Conservation (phyloP, 2,113 vertebrate species). For the Paedocypris sp. region DNA sequence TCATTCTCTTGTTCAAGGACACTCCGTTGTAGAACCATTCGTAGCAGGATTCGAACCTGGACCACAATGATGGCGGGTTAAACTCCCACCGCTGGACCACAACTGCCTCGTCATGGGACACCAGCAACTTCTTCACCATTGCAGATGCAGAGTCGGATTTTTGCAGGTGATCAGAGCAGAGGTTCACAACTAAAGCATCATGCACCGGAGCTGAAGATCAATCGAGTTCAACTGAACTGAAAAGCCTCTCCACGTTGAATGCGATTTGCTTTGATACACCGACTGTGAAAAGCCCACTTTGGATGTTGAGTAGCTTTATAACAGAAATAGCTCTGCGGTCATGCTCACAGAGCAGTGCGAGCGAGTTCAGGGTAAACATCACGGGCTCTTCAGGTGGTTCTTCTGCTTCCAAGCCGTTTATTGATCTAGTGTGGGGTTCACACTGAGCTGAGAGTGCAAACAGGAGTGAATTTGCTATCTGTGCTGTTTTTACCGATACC, state of each 20-base stretch:
- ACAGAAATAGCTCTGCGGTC: neutral
- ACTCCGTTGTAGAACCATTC: too few relatives aligned
- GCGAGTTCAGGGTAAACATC: conserved; percentile 4
- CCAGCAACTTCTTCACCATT: neutral
- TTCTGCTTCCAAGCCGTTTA: neutral
- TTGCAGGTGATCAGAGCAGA: neutral
- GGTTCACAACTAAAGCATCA: neutral
- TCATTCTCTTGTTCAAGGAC: too few relatives aligned
- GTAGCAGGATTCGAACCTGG: too few relatives aligned
- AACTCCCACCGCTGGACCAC: too few relatives aligned
- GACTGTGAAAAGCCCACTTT: neutral
- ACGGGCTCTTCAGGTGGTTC: neutral
- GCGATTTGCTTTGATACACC: neutral
- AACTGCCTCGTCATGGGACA: too few relatives aligned
- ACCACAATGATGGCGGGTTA: too few relatives aligned
- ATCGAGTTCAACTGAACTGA: neutral
- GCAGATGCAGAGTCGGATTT: conserved; percentile 5
- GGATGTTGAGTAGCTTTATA: neutral
- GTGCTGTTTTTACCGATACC: neutral
- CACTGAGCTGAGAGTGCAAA: neutral
- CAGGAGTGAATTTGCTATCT: neutral
- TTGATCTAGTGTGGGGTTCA: neutral
- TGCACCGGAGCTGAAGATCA: neutral
- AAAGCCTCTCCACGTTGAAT: neutral
- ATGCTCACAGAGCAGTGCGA: neutral